Conservation (phyloP, 2,113 vertebrate genomes). For the Clinocottus analis region DNA sequence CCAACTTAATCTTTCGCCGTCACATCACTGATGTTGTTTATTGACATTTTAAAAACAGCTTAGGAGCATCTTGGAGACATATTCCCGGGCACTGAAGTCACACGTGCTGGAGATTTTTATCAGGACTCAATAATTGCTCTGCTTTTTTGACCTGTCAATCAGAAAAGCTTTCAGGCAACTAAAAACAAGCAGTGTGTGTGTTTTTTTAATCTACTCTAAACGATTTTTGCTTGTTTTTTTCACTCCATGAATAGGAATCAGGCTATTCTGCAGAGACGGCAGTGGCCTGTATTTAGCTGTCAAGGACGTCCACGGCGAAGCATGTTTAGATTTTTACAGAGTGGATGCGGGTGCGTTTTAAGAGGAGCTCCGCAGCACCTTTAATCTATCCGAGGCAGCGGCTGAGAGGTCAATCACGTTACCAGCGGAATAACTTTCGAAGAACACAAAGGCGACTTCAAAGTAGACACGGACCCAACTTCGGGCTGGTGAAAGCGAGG, state of each 20-base stretch:
- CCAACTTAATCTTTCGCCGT: background rate
- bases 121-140: background rate
- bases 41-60: background rate
- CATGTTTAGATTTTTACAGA: slow-evolving; percentile 12
- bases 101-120: background rate
- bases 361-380: slow-evolving; percentile 48
- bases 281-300: slow-evolving; percentile 14
- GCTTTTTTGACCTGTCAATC: slow-evolving; percentile 1
- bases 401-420: slow-evolving; percentile 51
- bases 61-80: background rate
- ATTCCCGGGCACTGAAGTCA: background rate
- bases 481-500: slow-evolving; percentile 32
- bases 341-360: slow-evolving; percentile 30
- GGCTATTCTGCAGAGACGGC: background rate
- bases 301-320: background rate
- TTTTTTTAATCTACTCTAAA: background rate
- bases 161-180: background rate
- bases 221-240: background rate
- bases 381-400: slow-evolving; percentile 62
- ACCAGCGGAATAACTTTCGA: slow-evolving; percentile 61
- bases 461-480: slow-evolving; percentile 52
- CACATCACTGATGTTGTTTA: background rate
- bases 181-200: background rate
- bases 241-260: background rate
- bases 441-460: slow-evolving; percentile 63